phyloP scores from a whole-genome alignment of 2,888 invertebrate species.

The Proisotoma minuta region DNA sequence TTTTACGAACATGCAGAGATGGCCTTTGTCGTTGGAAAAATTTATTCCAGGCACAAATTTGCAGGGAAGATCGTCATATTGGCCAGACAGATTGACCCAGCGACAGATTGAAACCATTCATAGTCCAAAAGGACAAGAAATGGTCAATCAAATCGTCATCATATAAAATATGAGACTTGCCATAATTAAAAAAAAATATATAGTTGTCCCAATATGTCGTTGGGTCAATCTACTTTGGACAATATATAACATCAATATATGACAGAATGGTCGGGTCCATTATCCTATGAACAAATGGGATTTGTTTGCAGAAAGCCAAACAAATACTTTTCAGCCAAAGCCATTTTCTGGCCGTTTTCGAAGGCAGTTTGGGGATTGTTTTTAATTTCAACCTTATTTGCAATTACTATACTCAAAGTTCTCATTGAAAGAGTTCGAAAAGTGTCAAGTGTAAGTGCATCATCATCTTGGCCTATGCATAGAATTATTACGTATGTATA shows the following conservation, averaged over 20 bases:
- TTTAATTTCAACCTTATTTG: constrained; percentile 7
- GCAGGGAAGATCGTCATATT: no score
- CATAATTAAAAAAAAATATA: no score
- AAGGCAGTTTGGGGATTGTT: constrained; percentile 11
- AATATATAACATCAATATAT: not conserved
- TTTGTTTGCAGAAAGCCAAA: constrained; percentile 13
- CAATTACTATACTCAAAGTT: constrained; percentile 8
- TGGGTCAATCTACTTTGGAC: no score
- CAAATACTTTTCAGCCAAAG: constrained; percentile 13
- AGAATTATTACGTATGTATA: constrained; percentile 7
- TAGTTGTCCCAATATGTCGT: no score
- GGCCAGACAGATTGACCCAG: no score
- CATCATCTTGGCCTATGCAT: not conserved
- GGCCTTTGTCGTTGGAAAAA: not conserved
- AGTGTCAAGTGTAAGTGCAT: not conserved
- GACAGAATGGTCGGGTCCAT: not conserved
- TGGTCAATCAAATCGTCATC: no score
- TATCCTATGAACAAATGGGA: constrained; percentile 23
- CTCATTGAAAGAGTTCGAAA: not conserved
- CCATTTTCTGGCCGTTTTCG: constrained; percentile 24
- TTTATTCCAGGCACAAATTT: not conserved
- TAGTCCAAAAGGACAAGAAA: no score
- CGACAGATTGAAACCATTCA: no score
- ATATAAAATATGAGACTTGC: no score
- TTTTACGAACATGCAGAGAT: not conserved